Conservation (phyloP, 2,888 invertebrate genomes). For the Dastarcus helophoroides region DNA sequence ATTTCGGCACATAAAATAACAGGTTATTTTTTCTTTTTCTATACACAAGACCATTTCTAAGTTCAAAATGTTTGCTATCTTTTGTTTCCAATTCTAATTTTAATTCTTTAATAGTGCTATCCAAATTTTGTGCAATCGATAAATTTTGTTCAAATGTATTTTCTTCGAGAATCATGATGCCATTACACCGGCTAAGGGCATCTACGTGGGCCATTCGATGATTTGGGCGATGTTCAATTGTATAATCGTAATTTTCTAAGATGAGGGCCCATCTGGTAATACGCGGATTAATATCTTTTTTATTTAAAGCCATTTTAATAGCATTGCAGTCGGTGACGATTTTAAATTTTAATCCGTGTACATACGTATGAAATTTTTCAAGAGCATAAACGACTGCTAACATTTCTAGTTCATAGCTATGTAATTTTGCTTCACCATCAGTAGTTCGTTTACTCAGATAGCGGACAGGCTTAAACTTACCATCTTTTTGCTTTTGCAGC, state of each 20-base stretch:
- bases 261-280: constrained; percentile 22
- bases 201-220: constrained; percentile 24
- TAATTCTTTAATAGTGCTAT: constrained; percentile 16
- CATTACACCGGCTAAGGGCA: constrained; percentile 19
- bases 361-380: constrained; percentile 21
- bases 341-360: constrained; percentile 22
- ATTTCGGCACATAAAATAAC: constrained; percentile 16
- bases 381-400: constrained; percentile 21
- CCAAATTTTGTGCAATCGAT: constrained; percentile 14
- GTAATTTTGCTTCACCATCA: constrained; percentile 21
- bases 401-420: constrained; percentile 27
- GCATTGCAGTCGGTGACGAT: constrained; percentile 24
- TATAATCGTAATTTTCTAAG: constrained; percentile 18
- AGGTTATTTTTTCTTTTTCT: constrained; percentile 11
- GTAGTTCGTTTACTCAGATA: constrained; percentile 26
- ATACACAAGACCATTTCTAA: constrained; percentile 17
- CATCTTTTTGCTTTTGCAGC: constrained; percentile 23
- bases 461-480: constrained; percentile 22
- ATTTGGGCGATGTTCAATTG: constrained; percentile 13
- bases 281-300: constrained; percentile 23
- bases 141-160: constrained; percentile 18
- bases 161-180: constrained; percentile 17
- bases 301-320: constrained; percentile 20
- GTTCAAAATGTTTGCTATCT: constrained; percentile 14
- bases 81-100: constrained; percentile 13